These are phyloP conservation scores for Callyntrura sp. DNA, from an alignment of 2,888 invertebrate species.

Conservation along the genomic window DNA sequence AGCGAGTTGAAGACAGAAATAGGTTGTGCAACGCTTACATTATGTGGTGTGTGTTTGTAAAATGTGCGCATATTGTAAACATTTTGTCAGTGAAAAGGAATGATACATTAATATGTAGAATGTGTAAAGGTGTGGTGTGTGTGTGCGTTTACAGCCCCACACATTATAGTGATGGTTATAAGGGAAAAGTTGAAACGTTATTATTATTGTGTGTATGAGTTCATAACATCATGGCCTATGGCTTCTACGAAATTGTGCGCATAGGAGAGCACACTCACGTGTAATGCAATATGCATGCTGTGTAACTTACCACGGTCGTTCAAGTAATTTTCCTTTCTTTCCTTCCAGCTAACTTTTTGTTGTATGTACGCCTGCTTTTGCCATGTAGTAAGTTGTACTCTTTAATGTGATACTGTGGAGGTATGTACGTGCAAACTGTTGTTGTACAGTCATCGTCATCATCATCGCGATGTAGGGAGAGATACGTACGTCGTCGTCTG, in stretches of 20 bases:
- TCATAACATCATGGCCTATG: background rate
- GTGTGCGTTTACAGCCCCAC: slow-evolving; percentile 23
- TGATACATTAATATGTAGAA: slow-evolving; percentile 46
- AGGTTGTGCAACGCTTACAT: background rate
- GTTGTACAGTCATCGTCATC: slow-evolving; percentile 5
- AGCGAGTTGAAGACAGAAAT: slow-evolving; percentile 1
- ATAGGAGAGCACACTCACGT: slow-evolving; percentile 9
- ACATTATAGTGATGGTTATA: slow-evolving; percentile 44
- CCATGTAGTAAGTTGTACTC: slow-evolving; percentile 35
- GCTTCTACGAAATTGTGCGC: background rate
- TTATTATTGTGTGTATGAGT: background rate
- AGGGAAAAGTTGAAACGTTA: slow-evolving; percentile 40
- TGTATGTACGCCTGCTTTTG: background rate
- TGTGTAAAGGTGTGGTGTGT: slow-evolving; percentile 8
- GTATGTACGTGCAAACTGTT: background rate
- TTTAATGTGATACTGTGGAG: slow-evolving; percentile 30
- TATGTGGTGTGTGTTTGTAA: background rate
- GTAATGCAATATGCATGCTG: slow-evolving; percentile 46
- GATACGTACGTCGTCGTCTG: slow-evolving; percentile 2
- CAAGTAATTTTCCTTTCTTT: slow-evolving; percentile 12
- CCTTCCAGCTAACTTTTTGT: slow-evolving; percentile 39
- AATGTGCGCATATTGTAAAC: slow-evolving; percentile 42
- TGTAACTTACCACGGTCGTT: slow-evolving; percentile 15
- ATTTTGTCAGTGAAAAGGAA: slow-evolving; percentile 44
- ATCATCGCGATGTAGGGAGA: background rate